These are phyloP conservation scores for Adelges cooleyi DNA, from an alignment of 1,140 invertebrate genomes.

Conservation along the genomic window DNA sequence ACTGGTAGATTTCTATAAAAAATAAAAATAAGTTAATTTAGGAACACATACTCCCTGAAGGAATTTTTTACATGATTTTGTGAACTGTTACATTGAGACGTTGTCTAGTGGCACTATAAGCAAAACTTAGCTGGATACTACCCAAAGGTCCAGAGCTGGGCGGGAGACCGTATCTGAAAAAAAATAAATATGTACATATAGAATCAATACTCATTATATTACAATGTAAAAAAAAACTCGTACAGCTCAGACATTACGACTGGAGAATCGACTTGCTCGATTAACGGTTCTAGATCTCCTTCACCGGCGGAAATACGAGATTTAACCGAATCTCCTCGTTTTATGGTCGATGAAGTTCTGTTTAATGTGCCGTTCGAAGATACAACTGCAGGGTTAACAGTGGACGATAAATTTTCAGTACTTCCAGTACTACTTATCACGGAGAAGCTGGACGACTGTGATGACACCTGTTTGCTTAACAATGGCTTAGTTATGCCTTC, in stretches of 20 bases:
- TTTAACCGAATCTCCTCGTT: not conserved
- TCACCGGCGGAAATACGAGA: not conserved
- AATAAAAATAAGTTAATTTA: conserved; percentile 30
- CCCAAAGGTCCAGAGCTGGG: conserved; percentile 52
- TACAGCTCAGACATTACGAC: not conserved
- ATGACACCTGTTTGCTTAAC: not conserved
- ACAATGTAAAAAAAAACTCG: no score
- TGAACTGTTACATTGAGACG: conserved; percentile 71
- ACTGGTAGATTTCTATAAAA: conserved; percentile 63
- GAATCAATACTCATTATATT: no score
- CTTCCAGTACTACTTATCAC: not conserved
- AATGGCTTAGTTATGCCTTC: not conserved
- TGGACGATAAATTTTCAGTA: not conserved
- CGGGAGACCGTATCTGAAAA: conserved; percentile 37
- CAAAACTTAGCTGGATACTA: conserved; percentile 71
- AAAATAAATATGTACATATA: no score
- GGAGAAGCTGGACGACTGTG: not conserved
- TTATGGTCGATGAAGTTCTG: not conserved
- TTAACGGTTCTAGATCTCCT: not conserved
- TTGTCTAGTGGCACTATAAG: conserved; percentile 70
- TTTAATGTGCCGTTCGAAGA: not conserved
- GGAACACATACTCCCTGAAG: no score
- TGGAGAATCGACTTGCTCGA: not conserved
- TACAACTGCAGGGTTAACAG: not conserved
- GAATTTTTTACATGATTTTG: conserved; percentile 79